phyloP scores from a whole-genome alignment of 2,797 vertebrate species.

The Lemur catta region DNA sequence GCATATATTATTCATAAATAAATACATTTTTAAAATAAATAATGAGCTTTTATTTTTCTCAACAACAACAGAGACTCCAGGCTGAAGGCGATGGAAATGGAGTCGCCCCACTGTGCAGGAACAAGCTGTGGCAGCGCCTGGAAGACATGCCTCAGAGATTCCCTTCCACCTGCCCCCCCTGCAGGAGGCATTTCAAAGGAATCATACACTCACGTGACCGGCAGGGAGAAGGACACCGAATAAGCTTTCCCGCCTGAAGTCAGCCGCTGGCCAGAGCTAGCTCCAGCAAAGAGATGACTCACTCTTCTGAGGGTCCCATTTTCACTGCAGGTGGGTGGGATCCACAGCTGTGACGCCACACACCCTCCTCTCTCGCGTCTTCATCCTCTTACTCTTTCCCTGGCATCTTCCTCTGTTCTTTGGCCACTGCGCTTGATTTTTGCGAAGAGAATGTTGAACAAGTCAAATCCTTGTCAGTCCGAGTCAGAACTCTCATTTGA shows the following conservation, averaged over 20 bases:
- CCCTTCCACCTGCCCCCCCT: not conserved
- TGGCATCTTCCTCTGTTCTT: conserved; percentile 5
- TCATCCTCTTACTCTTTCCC: conserved; percentile 13
- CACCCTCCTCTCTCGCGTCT: not conserved
- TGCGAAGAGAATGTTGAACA: not conserved
- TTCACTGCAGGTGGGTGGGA: not conserved
- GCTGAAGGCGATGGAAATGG: not conserved
- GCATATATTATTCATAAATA: not conserved
- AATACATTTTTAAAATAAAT: not conserved
- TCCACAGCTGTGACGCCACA: not conserved
- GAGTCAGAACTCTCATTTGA: conserved; percentile 86
- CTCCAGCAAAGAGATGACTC: not conserved
- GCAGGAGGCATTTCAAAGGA: not conserved
- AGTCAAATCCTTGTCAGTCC: conserved; percentile 83
- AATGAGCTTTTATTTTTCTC: not conserved
- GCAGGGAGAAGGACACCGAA: not conserved
- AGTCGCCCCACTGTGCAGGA: not conserved
- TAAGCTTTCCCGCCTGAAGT: not conserved
- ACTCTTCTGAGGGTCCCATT: not conserved
- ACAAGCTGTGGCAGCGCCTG: not conserved
- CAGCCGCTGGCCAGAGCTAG: not conserved
- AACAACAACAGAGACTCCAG: not conserved
- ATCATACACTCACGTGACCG: not conserved
- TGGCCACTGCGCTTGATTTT: conserved; percentile 37
- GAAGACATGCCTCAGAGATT: not conserved